Percentiles rank a stretch among this genome's conserved stretches.
These are phyloP conservation scores for Sinentomon sp. DNA, from an alignment of 2,888 invertebrate species.

Conservation along the genomic window DNA sequence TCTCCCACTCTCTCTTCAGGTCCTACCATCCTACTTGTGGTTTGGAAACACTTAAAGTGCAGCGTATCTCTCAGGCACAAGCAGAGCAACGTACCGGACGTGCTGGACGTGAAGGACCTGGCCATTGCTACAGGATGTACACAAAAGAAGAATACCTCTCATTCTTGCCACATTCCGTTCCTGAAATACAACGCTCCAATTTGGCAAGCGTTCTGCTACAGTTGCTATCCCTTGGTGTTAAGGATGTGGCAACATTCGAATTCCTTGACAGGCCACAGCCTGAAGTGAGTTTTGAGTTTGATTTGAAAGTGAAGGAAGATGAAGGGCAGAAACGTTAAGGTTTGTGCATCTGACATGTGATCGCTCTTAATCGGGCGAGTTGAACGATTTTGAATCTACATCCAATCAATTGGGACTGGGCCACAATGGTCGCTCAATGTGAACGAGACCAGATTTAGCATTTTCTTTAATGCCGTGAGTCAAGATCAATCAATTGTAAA, in stretches of 20 bases:
- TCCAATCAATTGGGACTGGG: no score
- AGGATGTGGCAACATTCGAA: conserved; percentile 47
- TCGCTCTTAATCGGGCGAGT: no score
- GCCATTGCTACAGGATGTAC: conserved; percentile 62
- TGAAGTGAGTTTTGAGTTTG: conserved; percentile 3
- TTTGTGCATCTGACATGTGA: conserved; percentile 2
- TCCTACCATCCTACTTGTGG: conserved; percentile 53
- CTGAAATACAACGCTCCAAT: conserved; percentile 58
- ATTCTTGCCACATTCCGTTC: conserved; percentile 40
- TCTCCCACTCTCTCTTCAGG: conserved; percentile 23
- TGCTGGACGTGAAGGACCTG: conserved; percentile 62
- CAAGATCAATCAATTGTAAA: no score
- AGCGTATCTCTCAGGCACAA: conserved; percentile 64
- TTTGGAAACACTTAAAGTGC: conserved; percentile 51
- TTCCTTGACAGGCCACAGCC: conserved; percentile 33
- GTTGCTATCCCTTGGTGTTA: conserved; percentile 53
- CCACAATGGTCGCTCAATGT: no score
- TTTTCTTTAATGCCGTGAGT: no score
- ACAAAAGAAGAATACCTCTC: conserved; percentile 43
- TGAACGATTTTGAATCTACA: no score
- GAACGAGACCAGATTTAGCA: no score
- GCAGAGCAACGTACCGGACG: conserved; percentile 78
- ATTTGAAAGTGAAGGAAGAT: conserved; percentile 5
- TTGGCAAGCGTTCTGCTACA: conserved; percentile 46
- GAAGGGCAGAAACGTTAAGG: not conserved